Evolutionary conservation across 2,888 invertebrate genomes (phyloP), one percentile per base, ranked within the genome.

Genomic region (Candidula unifasciata): DNA sequence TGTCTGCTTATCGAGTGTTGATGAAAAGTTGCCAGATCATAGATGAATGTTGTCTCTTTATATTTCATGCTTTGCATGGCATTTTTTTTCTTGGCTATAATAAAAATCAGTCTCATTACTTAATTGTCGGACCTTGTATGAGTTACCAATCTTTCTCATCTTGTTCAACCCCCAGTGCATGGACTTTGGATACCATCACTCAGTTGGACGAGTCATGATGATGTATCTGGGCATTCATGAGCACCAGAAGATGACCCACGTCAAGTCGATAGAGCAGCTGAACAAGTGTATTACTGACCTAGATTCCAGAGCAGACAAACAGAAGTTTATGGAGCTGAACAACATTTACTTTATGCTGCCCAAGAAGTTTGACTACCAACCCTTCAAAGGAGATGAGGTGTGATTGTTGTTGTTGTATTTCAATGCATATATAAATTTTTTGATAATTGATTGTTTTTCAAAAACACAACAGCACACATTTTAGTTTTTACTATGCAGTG

Each of bases 131-230:
- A n/a, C n/a, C 13, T 44, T 13, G 0, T 44, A 44, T 10, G 44
- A 13, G 44, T 44, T 44, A 10, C 13, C 16, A n/a, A 13, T 35
- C 16, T 69, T 13, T 69, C 33, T 69, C 33, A 10, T 69, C 33
- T 69, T 18, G 30, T 33, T 35, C 21, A 60, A 24, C 24, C 52
- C 37, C 64, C 94, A 97, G 97, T 98, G 98, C 94, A 97, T 97
- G 96, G 98, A 99, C 95, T 96, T 98, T 92, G 98, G 98, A 60
- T 97, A 97, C 95, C 98, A 98, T 94, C 97, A 97, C 92, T 97
- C 97, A 94, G 96, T 98, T 91, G 96, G 96, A 1, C 95, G 97
- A 89, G 96, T 96, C 57, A 95, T 97, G 93, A 95, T 97, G 93
- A 96, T 97, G 95, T 97, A 97, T 93, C 96, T 96, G 84, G 96